Evolutionary conservation across 2,888 invertebrate species (phyloP).

Genomic region (Epinotia brunnichana): DNA sequence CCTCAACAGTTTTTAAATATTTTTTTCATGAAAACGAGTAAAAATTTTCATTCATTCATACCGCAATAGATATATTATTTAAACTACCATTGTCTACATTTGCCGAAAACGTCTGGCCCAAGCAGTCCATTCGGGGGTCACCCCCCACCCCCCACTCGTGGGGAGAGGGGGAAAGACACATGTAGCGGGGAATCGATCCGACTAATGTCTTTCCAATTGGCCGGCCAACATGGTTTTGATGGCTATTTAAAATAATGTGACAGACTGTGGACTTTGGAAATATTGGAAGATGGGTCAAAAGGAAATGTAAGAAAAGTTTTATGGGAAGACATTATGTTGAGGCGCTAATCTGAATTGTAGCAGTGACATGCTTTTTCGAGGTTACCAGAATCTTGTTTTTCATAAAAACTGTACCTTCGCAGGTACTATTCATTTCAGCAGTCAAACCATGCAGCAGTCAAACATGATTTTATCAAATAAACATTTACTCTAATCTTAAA

Average conservation of each 20-base stretch:
- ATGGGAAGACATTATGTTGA: constrained; percentile 3
- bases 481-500: too few species aligned
- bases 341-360: neutral
- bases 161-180: constrained; percentile 59
- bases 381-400: neutral
- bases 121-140: constrained; percentile 43
- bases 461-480: too few species aligned
- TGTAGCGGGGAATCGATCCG: constrained; percentile 72
- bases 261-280: constrained; percentile 27
- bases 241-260: constrained; percentile 41
- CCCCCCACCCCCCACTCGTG: constrained; percentile 39
- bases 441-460: too few species aligned
- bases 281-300: constrained; percentile 22
- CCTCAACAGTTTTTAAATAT: neutral
- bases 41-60: constrained; percentile 1
- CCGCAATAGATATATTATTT: constrained; percentile 22
- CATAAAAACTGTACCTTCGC: neutral
- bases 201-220: constrained; percentile 74
- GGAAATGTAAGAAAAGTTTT: constrained; percentile 9
- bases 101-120: constrained; percentile 35
- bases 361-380: neutral
- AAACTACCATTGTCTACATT: constrained; percentile 36
- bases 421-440: neutral
- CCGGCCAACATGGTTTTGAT: constrained; percentile 49
- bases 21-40: neutral